Conservation (phyloP, 2,797 vertebrate genomes). For the Coccyzus lansbergi region DNA sequence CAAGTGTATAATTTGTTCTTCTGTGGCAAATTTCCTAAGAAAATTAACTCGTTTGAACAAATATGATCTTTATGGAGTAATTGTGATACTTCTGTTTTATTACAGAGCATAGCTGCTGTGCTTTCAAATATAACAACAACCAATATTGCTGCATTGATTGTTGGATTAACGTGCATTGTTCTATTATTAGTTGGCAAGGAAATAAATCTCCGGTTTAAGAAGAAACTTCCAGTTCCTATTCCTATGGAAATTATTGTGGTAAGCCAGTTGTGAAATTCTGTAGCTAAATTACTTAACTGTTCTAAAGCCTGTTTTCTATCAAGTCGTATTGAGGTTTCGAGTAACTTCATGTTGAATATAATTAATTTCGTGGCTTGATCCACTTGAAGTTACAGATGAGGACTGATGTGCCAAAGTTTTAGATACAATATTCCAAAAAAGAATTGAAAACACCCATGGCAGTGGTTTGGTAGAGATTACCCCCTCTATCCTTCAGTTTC, state of each 20-base stretch:
- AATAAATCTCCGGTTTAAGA: constrained; percentile 91
- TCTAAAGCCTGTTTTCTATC: neutral
- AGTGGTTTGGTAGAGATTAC: neutral
- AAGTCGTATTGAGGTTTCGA: neutral
- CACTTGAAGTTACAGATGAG: neutral
- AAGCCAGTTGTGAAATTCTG: constrained; percentile 28
- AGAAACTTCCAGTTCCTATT: constrained; percentile 90
- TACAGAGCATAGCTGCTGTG: constrained; percentile 86
- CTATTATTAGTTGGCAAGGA: constrained; percentile 89
- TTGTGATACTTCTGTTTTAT: constrained; percentile 39
- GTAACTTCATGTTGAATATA: neutral
- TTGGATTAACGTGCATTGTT: constrained; percentile 86
- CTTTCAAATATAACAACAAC: constrained; percentile 84
- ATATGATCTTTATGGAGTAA: neutral
- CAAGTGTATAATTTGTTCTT: neutral
- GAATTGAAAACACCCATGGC: neutral
- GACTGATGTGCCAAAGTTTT: neutral
- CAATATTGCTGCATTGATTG: constrained; percentile 84
- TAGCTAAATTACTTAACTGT: neutral
- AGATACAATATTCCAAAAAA: neutral
- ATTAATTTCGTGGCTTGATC: neutral
- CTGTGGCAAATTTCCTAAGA: neutral
- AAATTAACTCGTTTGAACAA: neutral
- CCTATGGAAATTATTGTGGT: constrained; percentile 97
- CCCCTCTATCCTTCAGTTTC: neutral